Evolutionary conservation across 2,888 invertebrate species (phyloP), one percentile per base, ranked within the genome.

Genomic region (Cyclophora punctaria): DNA sequence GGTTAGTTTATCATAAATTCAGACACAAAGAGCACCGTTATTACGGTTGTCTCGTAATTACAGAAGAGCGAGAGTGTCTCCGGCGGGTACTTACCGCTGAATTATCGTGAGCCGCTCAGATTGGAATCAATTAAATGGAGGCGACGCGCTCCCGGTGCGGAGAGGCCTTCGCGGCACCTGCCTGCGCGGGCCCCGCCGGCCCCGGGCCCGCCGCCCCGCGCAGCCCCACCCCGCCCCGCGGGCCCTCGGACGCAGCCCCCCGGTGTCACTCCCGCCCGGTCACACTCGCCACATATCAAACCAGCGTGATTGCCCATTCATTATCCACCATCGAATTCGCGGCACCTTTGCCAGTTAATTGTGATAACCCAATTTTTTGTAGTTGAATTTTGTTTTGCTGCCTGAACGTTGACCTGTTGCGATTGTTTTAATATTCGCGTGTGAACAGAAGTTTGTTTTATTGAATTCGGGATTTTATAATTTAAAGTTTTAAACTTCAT

Each of bases 111-210:
- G 70, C 69, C 74, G 69, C 69, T 75, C 78, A 78, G 85, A 85
- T 85, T 83, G 83, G 79, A 83, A 86, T 85, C 83, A 85, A 85
- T 84, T 85, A 84, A 80, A 75, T 73, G 75, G 70, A 75, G 75
- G 75, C 78, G 76, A 75, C 70, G 76, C 75, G 75, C 77, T 80
- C 78, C 78, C 74, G 76, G 70, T 75, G 70, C 71, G 66, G 62
- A 58, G 63, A 74, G 79, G 75, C 83, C 83, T 84, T 80, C 80
- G 75, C 68, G 69, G 76, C 85, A 85, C 83, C 84, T 84, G 85
- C 83, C 47, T 59, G 67, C 56, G 20, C 7, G 33, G 33, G 33
- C 20, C 34, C 4, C 44, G n/a, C 41, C 41, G 41, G 5, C 41
- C 3, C 20, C 45, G 52, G 51, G 59, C 55, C 57, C 43, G 42